A percentile compares a stretch with the other conserved stretches of the same genome.
These are phyloP conservation scores for Drosophila mercatorum DNA, from an alignment of 2,888 invertebrate genomes.

Conservation along the genomic window DNA sequence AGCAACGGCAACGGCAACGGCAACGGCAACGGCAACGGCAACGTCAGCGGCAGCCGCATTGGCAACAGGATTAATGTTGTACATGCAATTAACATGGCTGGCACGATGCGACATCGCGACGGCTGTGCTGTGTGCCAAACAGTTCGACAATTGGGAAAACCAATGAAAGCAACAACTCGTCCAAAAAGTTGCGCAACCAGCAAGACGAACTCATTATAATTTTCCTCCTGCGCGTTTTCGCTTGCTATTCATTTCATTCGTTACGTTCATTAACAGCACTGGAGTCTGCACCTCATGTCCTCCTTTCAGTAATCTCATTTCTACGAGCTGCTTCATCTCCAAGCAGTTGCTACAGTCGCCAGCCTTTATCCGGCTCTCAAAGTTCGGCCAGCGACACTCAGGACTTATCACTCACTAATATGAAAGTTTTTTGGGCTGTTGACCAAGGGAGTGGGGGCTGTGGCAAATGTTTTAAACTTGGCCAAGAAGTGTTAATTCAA, in stretches of 20 bases:
- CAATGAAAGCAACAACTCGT: slow-evolving; percentile 19
- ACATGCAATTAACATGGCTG: slow-evolving; percentile 69
- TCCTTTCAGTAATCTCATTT: slow-evolving; percentile 64
- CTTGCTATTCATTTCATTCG: slow-evolving; percentile 53
- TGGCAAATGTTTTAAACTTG: slow-evolving; percentile 61
- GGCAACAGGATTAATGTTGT: slow-evolving; percentile 48
- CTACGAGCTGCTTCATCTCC: slow-evolving; percentile 49
- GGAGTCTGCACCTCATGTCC: slow-evolving; percentile 24
- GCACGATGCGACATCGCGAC: slow-evolving; percentile 21
- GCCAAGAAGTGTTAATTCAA: slow-evolving; percentile 74
- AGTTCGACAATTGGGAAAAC: slow-evolving; percentile 22
- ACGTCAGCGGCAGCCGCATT: slow-evolving; percentile 1
- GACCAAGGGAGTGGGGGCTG: not conserved
- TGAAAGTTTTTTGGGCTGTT: slow-evolving; percentile 51
- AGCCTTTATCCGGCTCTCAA: slow-evolving; percentile 51
- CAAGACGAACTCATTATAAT: slow-evolving; percentile 67
- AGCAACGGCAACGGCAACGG: not conserved
- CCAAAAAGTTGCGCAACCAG: slow-evolving; percentile 31
- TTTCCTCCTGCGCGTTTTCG: slow-evolving; percentile 54
- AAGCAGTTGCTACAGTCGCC: slow-evolving; percentile 43
- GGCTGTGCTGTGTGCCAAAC: slow-evolving; percentile 14
- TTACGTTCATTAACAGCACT: slow-evolving; percentile 48
- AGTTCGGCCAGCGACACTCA: slow-evolving; percentile 54
- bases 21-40: slow-evolving; percentile 11
- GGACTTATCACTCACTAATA: slow-evolving; percentile 66